A percentile compares a stretch with the other conserved stretches of the same genome.
Evolutionary conservation across 1,140 invertebrate species (phyloP).

Genomic region (Nymphalis io): DNA sequence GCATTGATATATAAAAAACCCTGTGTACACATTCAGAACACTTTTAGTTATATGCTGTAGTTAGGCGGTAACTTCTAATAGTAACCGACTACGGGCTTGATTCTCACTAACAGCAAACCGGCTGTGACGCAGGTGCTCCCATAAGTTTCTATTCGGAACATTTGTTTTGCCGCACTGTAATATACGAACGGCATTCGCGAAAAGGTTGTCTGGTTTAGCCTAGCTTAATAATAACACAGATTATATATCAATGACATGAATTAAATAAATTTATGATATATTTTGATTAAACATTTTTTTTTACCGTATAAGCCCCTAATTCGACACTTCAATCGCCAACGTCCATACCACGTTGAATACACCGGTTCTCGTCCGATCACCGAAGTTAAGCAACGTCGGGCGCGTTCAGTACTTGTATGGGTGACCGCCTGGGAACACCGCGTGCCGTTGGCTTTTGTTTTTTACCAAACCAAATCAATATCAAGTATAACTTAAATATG

Average conservation of each 20-base stretch:
- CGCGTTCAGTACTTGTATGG: slow-evolving; percentile 46
- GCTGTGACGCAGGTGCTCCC: slow-evolving; percentile 12
- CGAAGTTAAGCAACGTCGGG: slow-evolving; percentile 49
- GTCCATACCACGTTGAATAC: slow-evolving; percentile 58
- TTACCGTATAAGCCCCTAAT: too few relatives aligned
- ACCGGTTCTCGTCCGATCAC: slow-evolving; percentile 52
- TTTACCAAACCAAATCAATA: too few relatives aligned
- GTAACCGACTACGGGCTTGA: neutral
- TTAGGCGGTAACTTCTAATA: slow-evolving; percentile 4
- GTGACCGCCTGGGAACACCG: slow-evolving; percentile 43
- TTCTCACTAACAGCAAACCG: slow-evolving; percentile 8
- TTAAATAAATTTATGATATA: too few relatives aligned
- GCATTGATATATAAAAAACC: too few relatives aligned
- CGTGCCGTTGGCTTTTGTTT: slow-evolving; percentile 37
- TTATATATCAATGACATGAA: too few relatives aligned
- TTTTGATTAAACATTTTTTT: too few relatives aligned
- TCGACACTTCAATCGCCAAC: slow-evolving; percentile 44
- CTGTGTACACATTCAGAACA: neutral
- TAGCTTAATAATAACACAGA: too few relatives aligned
- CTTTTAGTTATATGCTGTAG: neutral
- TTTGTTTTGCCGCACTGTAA: slow-evolving; percentile 20
- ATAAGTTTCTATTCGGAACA: slow-evolving; percentile 17
- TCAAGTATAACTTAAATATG: too few relatives aligned
- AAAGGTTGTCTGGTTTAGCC: neutral
- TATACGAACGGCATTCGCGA: neutral